These are phyloP conservation scores for Coenonympha arcania DNA, from an alignment of 2,888 invertebrate genomes.

Conservation along the genomic window DNA sequence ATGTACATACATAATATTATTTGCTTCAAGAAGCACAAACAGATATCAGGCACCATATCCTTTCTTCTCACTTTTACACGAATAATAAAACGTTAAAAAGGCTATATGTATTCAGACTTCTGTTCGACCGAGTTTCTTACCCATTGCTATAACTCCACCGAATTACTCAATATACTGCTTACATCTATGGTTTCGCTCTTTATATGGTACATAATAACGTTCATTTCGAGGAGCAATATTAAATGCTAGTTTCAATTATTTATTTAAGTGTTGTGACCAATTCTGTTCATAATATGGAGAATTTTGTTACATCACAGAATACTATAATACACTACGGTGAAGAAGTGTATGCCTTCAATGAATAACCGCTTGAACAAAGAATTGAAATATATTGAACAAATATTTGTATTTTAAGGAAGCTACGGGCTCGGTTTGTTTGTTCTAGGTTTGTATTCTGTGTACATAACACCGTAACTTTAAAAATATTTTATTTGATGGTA, in stretches of 20 bases:
- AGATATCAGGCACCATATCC: constrained; percentile 6
- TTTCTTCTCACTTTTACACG: constrained; percentile 30
- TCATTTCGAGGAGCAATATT: constrained; percentile 1
- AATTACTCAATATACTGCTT: constrained; percentile 27
- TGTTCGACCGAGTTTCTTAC: constrained; percentile 17
- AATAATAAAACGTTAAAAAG: constrained; percentile 29
- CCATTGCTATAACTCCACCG: constrained; percentile 20
- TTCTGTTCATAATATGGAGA: not conserved
- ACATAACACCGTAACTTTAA: not conserved
- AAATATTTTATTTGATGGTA: not conserved
- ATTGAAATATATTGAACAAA: constrained; percentile 8
- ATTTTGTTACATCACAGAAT: not conserved
- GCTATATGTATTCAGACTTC: constrained; percentile 27
- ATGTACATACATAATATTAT: no score
- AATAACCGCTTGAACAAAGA: constrained; percentile 9
- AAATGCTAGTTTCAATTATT: constrained; percentile 20
- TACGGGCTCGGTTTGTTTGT: constrained; percentile 5
- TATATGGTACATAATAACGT: constrained; percentile 11
- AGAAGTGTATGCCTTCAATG: constrained; percentile 6
- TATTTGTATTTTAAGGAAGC: constrained; percentile 11
- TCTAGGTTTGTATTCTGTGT: not conserved
- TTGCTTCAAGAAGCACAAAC: no score
- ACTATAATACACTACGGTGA: constrained; percentile 2
- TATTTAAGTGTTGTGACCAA: constrained; percentile 20
- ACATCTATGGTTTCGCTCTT: constrained; percentile 8